phyloP scores from a whole-genome alignment of 2,888 invertebrate species.

The Zygothrica quintamaculata region DNA sequence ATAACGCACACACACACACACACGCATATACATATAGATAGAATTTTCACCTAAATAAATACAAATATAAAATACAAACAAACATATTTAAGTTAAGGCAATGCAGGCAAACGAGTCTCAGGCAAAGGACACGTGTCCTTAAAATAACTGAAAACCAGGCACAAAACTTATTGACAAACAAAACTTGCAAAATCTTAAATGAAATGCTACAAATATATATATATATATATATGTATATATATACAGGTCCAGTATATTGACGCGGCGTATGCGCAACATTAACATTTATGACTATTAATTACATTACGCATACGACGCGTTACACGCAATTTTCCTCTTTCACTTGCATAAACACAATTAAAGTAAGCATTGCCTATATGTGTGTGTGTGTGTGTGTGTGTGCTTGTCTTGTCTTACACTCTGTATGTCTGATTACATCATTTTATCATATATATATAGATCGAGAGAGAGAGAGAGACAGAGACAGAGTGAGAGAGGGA shows the following conservation, averaged over 20 bases:
- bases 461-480: neutral
- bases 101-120: neutral
- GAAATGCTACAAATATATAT: too few species aligned
- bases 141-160: conserved; percentile 35
- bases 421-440: conserved; percentile 23
- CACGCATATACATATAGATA: too few species aligned
- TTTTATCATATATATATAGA: conserved; percentile 11
- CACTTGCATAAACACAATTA: conserved; percentile 12
- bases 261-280: conserved; percentile 79
- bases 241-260: conserved; percentile 45
- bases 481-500: neutral
- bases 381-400: conserved; percentile 1
- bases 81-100: neutral
- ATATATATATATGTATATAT: conserved; percentile 18
- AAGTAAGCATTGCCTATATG: conserved; percentile 6
- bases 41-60: conserved; percentile 66
- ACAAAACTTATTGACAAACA: conserved; percentile 53
- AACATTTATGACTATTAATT: conserved; percentile 79
- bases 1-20: conserved; percentile 65
- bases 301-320: conserved; percentile 66
- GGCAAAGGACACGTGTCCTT: conserved; percentile 50
- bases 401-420: too few species aligned
- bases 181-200: conserved; percentile 32
- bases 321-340: conserved; percentile 31
- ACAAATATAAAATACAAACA: conserved; percentile 23